Percentiles rank a stretch among this genome's conserved stretches.
Evolutionary conservation across 2,888 invertebrate species (phyloP).

Genomic region (Macaria notata): DNA sequence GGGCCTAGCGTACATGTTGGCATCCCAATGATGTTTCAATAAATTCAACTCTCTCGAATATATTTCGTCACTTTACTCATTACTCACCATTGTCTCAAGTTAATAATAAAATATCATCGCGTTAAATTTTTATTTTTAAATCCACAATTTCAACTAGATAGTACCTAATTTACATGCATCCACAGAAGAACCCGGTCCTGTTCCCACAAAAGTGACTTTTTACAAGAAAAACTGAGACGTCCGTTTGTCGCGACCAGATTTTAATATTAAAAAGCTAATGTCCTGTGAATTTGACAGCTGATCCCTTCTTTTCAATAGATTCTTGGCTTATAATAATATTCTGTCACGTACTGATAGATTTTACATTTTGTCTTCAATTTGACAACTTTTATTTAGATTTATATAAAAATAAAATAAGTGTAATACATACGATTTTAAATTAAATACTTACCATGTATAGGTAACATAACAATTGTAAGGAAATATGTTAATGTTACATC

Average conservation of each 20-base stretch:
- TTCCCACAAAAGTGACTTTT: conserved; percentile 26
- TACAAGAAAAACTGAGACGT: conserved; percentile 30
- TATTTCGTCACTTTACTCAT: conserved; percentile 45
- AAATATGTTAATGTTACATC: too few species aligned
- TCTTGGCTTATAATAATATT: too few species aligned
- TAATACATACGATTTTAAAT: too few species aligned
- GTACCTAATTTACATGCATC: conserved; percentile 26
- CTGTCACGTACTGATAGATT: too few species aligned
- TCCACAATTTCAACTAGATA: conserved; percentile 15
- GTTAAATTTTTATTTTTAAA: conserved; percentile 29
- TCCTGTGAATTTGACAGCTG: conserved; percentile 15
- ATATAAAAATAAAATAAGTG: too few species aligned
- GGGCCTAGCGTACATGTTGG: conserved; percentile 49
- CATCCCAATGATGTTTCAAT: conserved; percentile 62
- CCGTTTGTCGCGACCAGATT: conserved; percentile 22
- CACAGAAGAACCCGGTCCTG: conserved; percentile 20
- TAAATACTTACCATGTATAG: too few species aligned
- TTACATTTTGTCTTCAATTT: too few species aligned
- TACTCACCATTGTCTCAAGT: conserved; percentile 44
- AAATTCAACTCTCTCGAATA: conserved; percentile 50
- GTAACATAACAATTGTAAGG: too few species aligned
- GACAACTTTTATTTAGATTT: too few species aligned
- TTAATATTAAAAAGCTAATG: conserved; percentile 26
- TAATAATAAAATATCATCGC: conserved; percentile 41
- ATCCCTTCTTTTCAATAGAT: conserved; percentile 1